Percentiles rank a stretch among this genome's conserved stretches.
Evolutionary conservation across 2,888 invertebrate species (phyloP).

Genomic region (Dascillus cervinus): DNA sequence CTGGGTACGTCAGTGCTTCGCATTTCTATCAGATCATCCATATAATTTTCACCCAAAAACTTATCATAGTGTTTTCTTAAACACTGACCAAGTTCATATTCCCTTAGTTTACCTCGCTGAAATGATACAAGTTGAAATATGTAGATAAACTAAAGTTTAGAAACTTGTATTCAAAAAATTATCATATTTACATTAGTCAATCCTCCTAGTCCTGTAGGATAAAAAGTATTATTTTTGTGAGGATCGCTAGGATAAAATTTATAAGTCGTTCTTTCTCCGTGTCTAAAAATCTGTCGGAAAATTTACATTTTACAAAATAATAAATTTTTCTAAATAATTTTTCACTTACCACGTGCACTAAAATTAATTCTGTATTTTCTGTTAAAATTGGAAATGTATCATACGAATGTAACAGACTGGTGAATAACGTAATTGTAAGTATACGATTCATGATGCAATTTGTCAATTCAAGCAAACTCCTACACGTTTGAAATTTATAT

Average conservation of each 20-base stretch:
- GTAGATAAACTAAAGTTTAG: no score
- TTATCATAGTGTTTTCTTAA: conserved; percentile 53
- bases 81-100: conserved; percentile 55
- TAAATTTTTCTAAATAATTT: no score
- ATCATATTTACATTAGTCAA: conserved; percentile 62
- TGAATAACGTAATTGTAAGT: no score
- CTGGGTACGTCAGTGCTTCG: conserved; percentile 63
- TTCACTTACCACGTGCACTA: background rate
- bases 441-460: no score
- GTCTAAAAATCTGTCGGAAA: conserved; percentile 56
- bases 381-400: no score
- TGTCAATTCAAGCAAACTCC: no score
- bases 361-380: background rate
- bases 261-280: conserved; percentile 68
- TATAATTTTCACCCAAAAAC: conserved; percentile 52
- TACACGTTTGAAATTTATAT: no score
- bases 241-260: conserved; percentile 63
- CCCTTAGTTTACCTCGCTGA: conserved; percentile 32
- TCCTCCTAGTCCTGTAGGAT: conserved; percentile 68
- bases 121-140: no score
- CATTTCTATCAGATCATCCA: conserved; percentile 49
- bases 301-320: conserved; percentile 3
- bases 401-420: no score
- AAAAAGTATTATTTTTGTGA: conserved; percentile 51
- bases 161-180: no score